Evolutionary conservation across 2,888 invertebrate species (phyloP).

Genomic region (Ennomos quercinarius): DNA sequence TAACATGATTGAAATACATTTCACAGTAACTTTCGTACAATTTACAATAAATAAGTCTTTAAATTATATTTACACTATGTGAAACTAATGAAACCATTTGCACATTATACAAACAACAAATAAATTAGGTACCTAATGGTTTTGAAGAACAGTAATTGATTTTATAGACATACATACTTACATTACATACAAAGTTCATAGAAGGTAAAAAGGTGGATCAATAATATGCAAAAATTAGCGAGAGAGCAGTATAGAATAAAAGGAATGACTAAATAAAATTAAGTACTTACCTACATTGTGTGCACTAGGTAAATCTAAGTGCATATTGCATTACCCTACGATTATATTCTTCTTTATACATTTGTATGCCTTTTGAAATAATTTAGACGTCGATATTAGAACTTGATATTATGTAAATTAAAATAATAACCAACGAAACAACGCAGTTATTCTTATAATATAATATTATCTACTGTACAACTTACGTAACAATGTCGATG

Average conservation of each 20-base stretch:
- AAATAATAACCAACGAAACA: slow-evolving; percentile 23
- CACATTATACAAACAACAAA: slow-evolving; percentile 27
- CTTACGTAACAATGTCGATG: slow-evolving; percentile 66
- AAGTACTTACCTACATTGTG: slow-evolving; percentile 28
- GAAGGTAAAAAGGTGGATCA: slow-evolving; percentile 16
- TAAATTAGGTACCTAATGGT: slow-evolving; percentile 14
- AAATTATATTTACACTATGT: slow-evolving; percentile 35
- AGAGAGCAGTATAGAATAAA: slow-evolving; percentile 33
- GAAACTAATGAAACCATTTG: slow-evolving; percentile 28
- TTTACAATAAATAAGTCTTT: slow-evolving; percentile 31
- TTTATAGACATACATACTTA: slow-evolving; percentile 15
- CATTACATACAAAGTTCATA: not conserved
- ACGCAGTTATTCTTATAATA: slow-evolving; percentile 35
- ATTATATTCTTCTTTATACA: not conserved
- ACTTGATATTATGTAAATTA: slow-evolving; percentile 1
- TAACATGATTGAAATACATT: slow-evolving; percentile 15
- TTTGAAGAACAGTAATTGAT: slow-evolving; percentile 19
- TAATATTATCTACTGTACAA: slow-evolving; percentile 65
- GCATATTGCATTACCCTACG: slow-evolving; percentile 3
- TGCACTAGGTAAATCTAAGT: slow-evolving; percentile 27
- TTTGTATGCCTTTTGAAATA: not conserved
- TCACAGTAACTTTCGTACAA: slow-evolving; percentile 20
- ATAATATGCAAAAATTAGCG: slow-evolving; percentile 29
- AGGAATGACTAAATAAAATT: slow-evolving; percentile 26
- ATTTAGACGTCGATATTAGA: slow-evolving; percentile 10